These are phyloP conservation scores for Cephus spinipes DNA, from an alignment of 2,888 invertebrate genomes.

Conservation along the genomic window DNA sequence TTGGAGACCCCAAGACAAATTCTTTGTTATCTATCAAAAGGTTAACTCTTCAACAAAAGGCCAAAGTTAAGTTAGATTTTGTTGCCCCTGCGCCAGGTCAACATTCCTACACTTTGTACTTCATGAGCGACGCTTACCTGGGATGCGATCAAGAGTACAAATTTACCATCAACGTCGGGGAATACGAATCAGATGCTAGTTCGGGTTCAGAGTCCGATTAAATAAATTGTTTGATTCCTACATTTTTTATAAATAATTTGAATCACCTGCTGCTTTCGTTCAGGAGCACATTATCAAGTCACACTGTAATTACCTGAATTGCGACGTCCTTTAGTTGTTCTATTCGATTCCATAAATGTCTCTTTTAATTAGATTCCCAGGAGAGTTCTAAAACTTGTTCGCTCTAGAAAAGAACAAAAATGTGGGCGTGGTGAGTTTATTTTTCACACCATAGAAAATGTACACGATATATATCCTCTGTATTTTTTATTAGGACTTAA, in stretches of 20 bases:
- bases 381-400: not conserved
- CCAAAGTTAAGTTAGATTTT: constrained; percentile 90
- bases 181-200: constrained; percentile 76
- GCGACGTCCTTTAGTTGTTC: not conserved
- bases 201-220: constrained; percentile 70
- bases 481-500: constrained; percentile 29
- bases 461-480: not conserved
- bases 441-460: not conserved
- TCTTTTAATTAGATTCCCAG: not conserved
- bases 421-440: not conserved
- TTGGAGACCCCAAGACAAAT: constrained; percentile 95
- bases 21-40: constrained; percentile 97
- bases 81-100: constrained; percentile 91
- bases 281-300: not conserved
- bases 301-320: not conserved
- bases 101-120: constrained; percentile 94
- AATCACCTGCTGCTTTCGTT: not conserved
- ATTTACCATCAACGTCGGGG: constrained; percentile 86
- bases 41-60: constrained; percentile 92
- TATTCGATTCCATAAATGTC: not conserved
- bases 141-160: constrained; percentile 99
- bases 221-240: constrained; percentile 21
- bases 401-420: not conserved
- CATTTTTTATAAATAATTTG: not conserved
- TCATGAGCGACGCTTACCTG: constrained; percentile 99